A percentile compares a stretch with the other conserved stretches of the same genome.
Conservation (phyloP, 2,797 vertebrate genomes). For the Halcyon leucocephala region DNA sequence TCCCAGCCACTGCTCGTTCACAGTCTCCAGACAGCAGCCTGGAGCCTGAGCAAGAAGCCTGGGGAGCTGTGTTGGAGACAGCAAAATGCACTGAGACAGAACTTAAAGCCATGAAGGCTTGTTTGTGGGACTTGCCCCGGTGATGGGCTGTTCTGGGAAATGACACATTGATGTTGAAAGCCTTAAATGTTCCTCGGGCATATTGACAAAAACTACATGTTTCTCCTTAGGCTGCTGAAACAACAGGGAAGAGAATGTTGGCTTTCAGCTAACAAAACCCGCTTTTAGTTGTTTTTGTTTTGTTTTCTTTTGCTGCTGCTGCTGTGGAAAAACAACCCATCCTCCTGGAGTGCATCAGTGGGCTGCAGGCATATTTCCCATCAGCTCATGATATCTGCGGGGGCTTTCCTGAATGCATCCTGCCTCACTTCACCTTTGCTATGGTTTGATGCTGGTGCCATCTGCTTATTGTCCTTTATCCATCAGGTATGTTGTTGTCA, state of each 20-base stretch:
- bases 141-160: conserved; percentile 32
- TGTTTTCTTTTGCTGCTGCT: background rate
- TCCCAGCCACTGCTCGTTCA: conserved; percentile 17
- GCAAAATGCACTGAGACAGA: background rate
- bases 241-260: background rate
- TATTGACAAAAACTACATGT: background rate
- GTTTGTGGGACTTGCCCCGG: background rate
- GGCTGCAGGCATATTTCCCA: background rate
- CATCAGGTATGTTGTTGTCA: background rate
- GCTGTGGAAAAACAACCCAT: background rate
- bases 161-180: conserved; percentile 36
- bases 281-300: background rate
- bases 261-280: background rate
- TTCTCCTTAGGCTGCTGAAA: conserved; percentile 20
- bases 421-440: background rate
- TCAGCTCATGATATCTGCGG: background rate
- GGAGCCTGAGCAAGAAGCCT: background rate
- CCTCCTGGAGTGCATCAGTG: background rate
- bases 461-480: background rate
- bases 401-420: background rate
- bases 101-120: background rate
- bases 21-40: conserved; percentile 5
- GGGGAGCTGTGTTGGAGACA: background rate
- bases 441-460: background rate
- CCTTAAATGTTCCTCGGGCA: conserved; percentile 15